Evolutionary conservation across 1,140 invertebrate genomes (phyloP).

Genomic region (Dreissena polymorpha): DNA sequence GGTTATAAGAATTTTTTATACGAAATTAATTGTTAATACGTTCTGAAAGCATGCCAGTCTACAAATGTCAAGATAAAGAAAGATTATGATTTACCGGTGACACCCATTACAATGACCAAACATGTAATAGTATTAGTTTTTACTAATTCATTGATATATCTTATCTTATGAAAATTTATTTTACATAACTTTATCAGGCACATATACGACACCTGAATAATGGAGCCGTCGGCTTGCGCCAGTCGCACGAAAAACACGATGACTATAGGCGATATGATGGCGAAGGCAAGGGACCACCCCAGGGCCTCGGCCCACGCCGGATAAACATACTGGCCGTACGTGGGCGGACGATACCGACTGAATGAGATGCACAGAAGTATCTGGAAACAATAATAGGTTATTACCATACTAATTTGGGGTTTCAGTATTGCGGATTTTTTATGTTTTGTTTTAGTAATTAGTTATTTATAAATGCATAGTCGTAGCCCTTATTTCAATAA

Average conservation of each 20-base stretch:
- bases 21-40: no score
- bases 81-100: no score
- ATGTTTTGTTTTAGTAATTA: no score
- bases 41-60: no score
- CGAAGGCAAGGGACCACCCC: constrained; percentile 27
- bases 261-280: constrained; percentile 13
- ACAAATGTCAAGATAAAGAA: no score
- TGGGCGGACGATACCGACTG: constrained; percentile 17
- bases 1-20: no score
- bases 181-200: no score
- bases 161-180: no score
- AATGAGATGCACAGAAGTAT: constrained; percentile 15
- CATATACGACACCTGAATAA: not conserved
- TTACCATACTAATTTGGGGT: not conserved
- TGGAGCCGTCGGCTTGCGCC: not conserved
- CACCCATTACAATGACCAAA: no score
- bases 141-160: no score
- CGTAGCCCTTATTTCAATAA: no score
- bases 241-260: not conserved
- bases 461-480: not conserved
- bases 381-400: constrained; percentile 6
- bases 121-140: no score
- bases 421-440: not conserved
- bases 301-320: constrained; percentile 18
- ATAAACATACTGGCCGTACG: constrained; percentile 17